Evolutionary conservation across 2,888 invertebrate species (phyloP).

Genomic region (Drosophila leonis): DNA sequence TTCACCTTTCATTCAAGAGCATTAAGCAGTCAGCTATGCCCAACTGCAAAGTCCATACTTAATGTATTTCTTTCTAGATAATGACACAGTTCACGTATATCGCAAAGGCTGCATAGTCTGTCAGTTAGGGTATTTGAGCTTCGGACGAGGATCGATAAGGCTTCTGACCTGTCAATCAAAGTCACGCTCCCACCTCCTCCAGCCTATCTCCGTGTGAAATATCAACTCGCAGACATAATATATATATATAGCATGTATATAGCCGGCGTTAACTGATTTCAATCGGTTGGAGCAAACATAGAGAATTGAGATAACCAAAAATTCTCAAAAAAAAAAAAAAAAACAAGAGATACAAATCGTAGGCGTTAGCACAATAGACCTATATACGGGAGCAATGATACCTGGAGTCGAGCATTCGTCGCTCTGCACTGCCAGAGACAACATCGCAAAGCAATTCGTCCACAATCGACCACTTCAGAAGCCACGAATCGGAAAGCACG

Average conservation of each 20-base stretch:
- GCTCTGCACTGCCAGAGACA: conserved; percentile 31
- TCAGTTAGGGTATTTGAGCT: neutral
- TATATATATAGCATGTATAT: neutral
- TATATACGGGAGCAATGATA: conserved; percentile 28
- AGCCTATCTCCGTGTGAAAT: neutral
- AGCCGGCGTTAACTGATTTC: conserved; percentile 11
- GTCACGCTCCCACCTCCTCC: neutral
- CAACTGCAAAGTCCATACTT: neutral
- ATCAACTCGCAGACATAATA: neutral
- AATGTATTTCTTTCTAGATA: neutral
- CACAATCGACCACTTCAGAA: conserved; percentile 25
- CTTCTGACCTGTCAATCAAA: conserved; percentile 6
- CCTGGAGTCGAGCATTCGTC: conserved; percentile 28
- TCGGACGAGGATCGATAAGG: conserved; percentile 4
- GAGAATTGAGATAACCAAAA: conserved; percentile 7
- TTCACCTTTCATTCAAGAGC: neutral
- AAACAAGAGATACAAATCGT: neutral
- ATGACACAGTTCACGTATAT: too few species aligned
- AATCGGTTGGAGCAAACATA: conserved; percentile 2
- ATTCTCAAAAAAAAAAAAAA: neutral
- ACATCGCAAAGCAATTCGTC: conserved; percentile 22
- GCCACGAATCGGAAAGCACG: conserved; percentile 22
- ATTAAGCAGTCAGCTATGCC: neutral
- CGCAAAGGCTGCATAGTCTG: neutral
- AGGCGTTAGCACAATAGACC: neutral